Base-by-base conservation (phyloP, 2,797 vertebrate genomes). In the Sphenodon punctatus region DNA sequence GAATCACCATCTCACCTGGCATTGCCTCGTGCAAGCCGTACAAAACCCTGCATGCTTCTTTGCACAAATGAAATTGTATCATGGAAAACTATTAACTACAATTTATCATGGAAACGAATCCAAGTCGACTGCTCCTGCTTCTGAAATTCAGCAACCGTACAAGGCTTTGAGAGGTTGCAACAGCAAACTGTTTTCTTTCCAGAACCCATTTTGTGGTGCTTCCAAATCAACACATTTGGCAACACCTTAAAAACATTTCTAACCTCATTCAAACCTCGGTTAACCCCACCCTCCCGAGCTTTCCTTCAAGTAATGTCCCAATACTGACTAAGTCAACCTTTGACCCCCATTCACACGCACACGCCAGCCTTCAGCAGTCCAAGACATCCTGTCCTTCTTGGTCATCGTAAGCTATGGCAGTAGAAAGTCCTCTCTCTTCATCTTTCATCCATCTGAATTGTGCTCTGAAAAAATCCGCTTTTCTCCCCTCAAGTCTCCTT, bases 301-400 rank as follows among this genome's bases (percentile, higher is more conserved):
- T 95, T 90, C 89, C 93, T 96, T 96, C 96, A 96, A 96, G 92
- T 95, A 94, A 85, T 90, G 86, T 80, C 90, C 90, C 92, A 95
- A 94, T 91, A 94, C 88, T 95, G 95, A 85, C 78, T 82, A 88
- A 90, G 63, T 83, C 82, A 85, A 19, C 60, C 48, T 89, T 88
- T 64, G 64, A 49, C 66, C 91, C n/a, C 78, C 82, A 81, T 42
- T 45, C 88, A 73, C 27, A 17, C 27, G 80, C 14, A 58, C n/a
- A 23, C 10, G 56, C 8, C 39, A 70, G 88, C 86, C 90, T 91
- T 88, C 53, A 46, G 34, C 58, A 78, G 89, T 88, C 89, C 85
- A 89, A n/a, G 48, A 79, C 88, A 72, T 43, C 53, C 48, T 60
- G 56, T 85, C 79, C 53, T 71, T 85, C 84, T 71, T 77, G 75